phyloP scores from a whole-genome alignment of 2,113 vertebrate genomes.

The Oncorhynchus masou region DNA sequence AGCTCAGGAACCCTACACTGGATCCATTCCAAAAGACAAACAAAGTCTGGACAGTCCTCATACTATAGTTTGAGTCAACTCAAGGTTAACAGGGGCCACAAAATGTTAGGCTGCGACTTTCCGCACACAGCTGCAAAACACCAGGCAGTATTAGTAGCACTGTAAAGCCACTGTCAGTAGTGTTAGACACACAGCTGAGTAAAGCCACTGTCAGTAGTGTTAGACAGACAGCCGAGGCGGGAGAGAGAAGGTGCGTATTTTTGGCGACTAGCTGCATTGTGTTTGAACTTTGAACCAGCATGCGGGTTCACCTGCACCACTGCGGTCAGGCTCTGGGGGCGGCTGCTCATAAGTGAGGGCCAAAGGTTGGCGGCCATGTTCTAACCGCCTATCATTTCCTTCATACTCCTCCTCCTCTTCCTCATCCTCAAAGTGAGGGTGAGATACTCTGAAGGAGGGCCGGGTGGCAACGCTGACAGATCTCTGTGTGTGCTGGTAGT shows the following conservation, averaged over 20 bases:
- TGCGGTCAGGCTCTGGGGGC: slow-evolving; percentile 73
- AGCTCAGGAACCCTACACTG: no score
- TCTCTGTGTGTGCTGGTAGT: slow-evolving; percentile 91
- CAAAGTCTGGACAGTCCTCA: no score
- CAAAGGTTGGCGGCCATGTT: slow-evolving; percentile 47
- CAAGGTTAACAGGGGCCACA: no score
- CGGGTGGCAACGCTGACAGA: slow-evolving; percentile 90
- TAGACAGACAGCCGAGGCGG: background rate
- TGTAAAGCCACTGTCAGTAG: background rate
- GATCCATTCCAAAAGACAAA: no score
- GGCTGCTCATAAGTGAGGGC: slow-evolving; percentile 74
- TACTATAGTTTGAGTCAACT: no score
- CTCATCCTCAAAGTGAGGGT: slow-evolving; percentile 76
- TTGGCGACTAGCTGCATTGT: background rate
- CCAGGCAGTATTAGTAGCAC: no score
- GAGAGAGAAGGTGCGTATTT: background rate
- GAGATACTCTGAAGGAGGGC: slow-evolving; percentile 79
- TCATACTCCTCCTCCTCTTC: slow-evolving; percentile 69
- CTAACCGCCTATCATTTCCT: slow-evolving; percentile 16
- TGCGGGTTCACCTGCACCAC: slow-evolving; percentile 83
- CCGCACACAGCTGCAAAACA: no score
- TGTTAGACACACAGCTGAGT: background rate
- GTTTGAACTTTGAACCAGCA: slow-evolving; percentile 30
- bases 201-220: no score
- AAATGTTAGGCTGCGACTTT: no score